phyloP scores from a whole-genome alignment of 2,113 vertebrate genomes.

The Platanista minor region DNA sequence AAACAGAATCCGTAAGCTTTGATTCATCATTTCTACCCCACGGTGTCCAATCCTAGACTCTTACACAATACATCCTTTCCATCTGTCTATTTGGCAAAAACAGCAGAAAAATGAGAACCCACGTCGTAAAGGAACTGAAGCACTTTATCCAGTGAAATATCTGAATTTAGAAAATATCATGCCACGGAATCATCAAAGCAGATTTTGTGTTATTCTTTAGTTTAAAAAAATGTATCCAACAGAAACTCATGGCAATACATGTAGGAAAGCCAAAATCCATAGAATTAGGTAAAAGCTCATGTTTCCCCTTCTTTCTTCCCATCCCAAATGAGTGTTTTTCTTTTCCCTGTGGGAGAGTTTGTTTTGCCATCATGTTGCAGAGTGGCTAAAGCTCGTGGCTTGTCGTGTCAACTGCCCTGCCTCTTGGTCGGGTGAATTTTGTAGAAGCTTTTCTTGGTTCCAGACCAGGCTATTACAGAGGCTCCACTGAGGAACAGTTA shows the following conservation, averaged over 20 bases:
- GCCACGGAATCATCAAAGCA: slow-evolving; percentile 68
- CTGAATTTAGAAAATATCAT: slow-evolving; percentile 74
- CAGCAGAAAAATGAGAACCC: slow-evolving; percentile 64
- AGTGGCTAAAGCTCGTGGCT: not conserved
- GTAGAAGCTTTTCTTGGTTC: slow-evolving; percentile 26
- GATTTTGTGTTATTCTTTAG: slow-evolving; percentile 72
- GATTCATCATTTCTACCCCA: slow-evolving; percentile 64
- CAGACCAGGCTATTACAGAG: not conserved
- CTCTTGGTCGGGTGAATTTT: not conserved
- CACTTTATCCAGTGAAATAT: slow-evolving; percentile 60
- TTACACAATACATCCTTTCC: slow-evolving; percentile 69
- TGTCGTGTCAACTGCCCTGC: not conserved
- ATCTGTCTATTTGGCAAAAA: slow-evolving; percentile 74
- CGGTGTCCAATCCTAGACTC: slow-evolving; percentile 14
- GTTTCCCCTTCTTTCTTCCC: not conserved
- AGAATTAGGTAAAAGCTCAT: not conserved
- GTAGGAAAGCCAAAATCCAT: slow-evolving; percentile 56
- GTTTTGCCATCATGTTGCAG: not conserved
- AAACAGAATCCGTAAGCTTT: slow-evolving; percentile 46
- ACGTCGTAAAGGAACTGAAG: slow-evolving; percentile 72
- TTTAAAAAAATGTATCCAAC: slow-evolving; percentile 72
- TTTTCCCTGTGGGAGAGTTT: slow-evolving; percentile 32
- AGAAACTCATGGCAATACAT: slow-evolving; percentile 55
- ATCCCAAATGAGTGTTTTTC: slow-evolving; percentile 20
- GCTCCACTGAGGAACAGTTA: not conserved